Conservation (phyloP, 2,888 invertebrate species). For the Unio delphinus region DNA sequence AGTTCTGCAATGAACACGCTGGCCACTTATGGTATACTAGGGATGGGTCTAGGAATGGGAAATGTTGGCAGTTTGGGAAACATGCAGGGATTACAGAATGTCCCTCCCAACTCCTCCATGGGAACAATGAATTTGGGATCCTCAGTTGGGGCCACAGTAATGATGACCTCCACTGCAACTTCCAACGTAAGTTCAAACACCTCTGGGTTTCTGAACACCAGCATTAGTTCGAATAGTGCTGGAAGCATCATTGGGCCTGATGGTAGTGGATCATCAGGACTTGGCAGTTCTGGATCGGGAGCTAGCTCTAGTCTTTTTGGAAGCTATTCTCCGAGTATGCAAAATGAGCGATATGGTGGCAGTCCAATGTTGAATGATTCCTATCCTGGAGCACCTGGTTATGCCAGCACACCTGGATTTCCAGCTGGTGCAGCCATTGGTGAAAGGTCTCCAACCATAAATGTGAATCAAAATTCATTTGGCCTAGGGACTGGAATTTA, state of each 20-base stretch:
- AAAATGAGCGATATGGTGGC: conserved; percentile 59
- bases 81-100: conserved; percentile 29
- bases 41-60: conserved; percentile 77
- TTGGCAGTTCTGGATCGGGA: conserved; percentile 62
- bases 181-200: conserved; percentile 44
- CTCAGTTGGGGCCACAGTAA: conserved; percentile 36
- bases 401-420: conserved; percentile 45
- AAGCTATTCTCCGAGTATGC: conserved; percentile 67
- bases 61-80: conserved; percentile 58
- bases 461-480: too few relatives aligned
- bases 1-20: conserved; percentile 91
- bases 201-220: conserved; percentile 55
- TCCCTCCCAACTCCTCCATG: conserved; percentile 21
- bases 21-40: conserved; percentile 92
- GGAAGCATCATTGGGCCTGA: conserved; percentile 87
- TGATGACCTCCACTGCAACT: conserved; percentile 46
- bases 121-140: conserved; percentile 29
- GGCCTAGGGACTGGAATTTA: too few relatives aligned
- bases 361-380: conserved; percentile 66
- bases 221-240: conserved; percentile 69
- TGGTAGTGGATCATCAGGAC: conserved; percentile 80
- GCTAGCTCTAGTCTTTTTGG: conserved; percentile 69
- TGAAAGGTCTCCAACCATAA: too few relatives aligned
- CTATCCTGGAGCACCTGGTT: conserved; percentile 52
- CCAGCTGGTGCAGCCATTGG: conserved; percentile 41